Conservation (phyloP, 2,888 invertebrate species). For the Ephialtes manifestator region DNA sequence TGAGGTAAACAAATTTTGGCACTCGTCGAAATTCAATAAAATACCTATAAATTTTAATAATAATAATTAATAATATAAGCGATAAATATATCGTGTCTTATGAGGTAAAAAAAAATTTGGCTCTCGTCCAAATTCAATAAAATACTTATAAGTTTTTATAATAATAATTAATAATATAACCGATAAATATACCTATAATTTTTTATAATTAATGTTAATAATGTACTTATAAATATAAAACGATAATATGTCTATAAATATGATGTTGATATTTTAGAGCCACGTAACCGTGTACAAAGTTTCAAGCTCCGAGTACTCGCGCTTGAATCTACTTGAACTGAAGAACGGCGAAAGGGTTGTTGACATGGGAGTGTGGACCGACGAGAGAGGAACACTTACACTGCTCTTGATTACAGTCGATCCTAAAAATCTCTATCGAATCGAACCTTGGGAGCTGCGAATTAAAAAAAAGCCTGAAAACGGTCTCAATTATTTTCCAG, state of each 20-base stretch:
- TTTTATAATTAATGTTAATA: too few species aligned
- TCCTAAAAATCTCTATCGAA: conserved; percentile 53
- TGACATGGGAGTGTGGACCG: conserved; percentile 72
- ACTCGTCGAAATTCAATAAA: too few species aligned
- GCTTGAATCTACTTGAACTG: conserved; percentile 63
- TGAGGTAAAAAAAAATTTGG: too few species aligned
- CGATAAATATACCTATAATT: too few species aligned
- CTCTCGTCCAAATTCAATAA: too few species aligned
- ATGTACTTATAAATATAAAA: too few species aligned
- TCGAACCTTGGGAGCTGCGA: conserved; percentile 74
- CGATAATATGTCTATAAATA: neutral
- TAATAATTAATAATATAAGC: too few species aligned
- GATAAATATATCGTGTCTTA: too few species aligned
- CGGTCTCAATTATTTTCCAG: neutral
- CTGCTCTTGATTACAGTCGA: conserved; percentile 72
- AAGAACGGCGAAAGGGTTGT: conserved; percentile 66
- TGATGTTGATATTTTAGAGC: conserved; percentile 65
- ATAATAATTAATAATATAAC: too few species aligned
- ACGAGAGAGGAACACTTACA: conserved; percentile 64
- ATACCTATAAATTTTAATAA: too few species aligned
- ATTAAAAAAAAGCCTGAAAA: conserved; percentile 52
- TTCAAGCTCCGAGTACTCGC: conserved; percentile 55
- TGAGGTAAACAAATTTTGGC: conserved; percentile 65
- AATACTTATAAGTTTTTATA: too few species aligned
- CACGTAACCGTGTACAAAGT: conserved; percentile 75